Percentiles rank a stretch among this genome's conserved stretches.
These are phyloP conservation scores for Octodonta nipae DNA, from an alignment of 2,888 invertebrate genomes.

Conservation along the genomic window DNA sequence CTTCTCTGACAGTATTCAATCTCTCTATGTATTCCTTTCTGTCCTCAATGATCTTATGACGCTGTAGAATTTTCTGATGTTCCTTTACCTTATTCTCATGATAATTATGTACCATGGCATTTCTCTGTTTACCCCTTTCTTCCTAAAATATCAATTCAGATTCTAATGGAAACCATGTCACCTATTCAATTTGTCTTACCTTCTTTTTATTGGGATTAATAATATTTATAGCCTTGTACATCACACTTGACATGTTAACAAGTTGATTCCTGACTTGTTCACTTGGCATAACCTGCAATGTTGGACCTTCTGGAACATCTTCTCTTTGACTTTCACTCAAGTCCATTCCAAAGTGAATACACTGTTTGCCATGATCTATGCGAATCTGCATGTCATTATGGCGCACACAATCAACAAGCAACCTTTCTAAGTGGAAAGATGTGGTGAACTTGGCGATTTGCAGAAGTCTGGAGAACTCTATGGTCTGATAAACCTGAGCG, in stretches of 20 bases:
- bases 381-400: conserved; percentile 92
- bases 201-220: conserved; percentile 71
- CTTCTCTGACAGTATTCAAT: conserved; percentile 60
- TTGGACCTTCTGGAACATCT: conserved; percentile 85
- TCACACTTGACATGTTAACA: conserved; percentile 74
- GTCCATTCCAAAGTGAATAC: conserved; percentile 90
- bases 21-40: conserved; percentile 89
- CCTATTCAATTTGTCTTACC: conserved; percentile 18
- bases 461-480: conserved; percentile 74
- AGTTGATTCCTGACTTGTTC: conserved; percentile 75
- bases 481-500: conserved; percentile 89
- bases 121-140: conserved; percentile 60
- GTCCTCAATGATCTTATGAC: conserved; percentile 93
- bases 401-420: conserved; percentile 87
- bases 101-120: conserved; percentile 64
- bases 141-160: conserved; percentile 24
- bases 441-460: conserved; percentile 78
- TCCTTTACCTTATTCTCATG: conserved; percentile 74
- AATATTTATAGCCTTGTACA: conserved; percentile 63
- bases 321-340: conserved; percentile 84
- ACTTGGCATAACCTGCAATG: conserved; percentile 81
- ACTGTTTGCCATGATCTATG: conserved; percentile 66
- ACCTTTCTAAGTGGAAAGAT: conserved; percentile 77
- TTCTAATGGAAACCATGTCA: conserved; percentile 3
- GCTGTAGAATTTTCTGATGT: conserved; percentile 76